Evolutionary conservation across 2,888 invertebrate genomes (phyloP).

Genomic region (Eristalis arbustorum): DNA sequence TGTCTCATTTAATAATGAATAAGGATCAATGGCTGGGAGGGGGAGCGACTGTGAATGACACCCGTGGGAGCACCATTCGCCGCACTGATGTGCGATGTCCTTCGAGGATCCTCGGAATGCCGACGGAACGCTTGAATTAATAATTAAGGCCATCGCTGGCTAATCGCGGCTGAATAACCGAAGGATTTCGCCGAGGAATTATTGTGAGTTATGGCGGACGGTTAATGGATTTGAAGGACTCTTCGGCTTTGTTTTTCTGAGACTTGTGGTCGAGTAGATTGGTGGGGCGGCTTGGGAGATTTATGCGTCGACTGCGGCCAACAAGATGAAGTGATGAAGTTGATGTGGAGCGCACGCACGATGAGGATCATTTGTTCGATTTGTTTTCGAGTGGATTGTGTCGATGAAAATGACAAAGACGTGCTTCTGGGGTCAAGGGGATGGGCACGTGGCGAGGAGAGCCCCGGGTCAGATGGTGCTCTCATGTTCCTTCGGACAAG

Average conservation of each 20-base stretch:
- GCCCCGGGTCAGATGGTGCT: no score
- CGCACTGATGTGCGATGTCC: neutral
- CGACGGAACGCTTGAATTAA: slow-evolving; percentile 6
- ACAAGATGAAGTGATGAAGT: no score
- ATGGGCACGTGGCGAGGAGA: no score
- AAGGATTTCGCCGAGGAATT: neutral
- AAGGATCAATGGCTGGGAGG: slow-evolving; percentile 11
- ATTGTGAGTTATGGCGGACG: slow-evolving; percentile 14
- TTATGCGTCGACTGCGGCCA: no score
- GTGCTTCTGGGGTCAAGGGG: no score
- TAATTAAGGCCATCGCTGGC: slow-evolving; percentile 16
- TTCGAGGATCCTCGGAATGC: neutral
- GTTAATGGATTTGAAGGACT: slow-evolving; percentile 20
- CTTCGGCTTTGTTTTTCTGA: neutral
- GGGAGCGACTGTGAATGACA: neutral
- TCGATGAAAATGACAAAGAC: no score
- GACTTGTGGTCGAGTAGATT: neutral
- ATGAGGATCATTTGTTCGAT: no score
- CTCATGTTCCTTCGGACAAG: no score
- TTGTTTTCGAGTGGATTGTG: no score
- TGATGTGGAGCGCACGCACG: no score
- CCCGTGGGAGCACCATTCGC: neutral
- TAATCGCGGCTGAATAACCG: neutral
- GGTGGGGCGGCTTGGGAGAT: neutral
- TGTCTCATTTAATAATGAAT: slow-evolving; percentile 43